Evolutionary conservation across 2,797 vertebrate genomes (phyloP).

Genomic region (Agapornis canus): DNA sequence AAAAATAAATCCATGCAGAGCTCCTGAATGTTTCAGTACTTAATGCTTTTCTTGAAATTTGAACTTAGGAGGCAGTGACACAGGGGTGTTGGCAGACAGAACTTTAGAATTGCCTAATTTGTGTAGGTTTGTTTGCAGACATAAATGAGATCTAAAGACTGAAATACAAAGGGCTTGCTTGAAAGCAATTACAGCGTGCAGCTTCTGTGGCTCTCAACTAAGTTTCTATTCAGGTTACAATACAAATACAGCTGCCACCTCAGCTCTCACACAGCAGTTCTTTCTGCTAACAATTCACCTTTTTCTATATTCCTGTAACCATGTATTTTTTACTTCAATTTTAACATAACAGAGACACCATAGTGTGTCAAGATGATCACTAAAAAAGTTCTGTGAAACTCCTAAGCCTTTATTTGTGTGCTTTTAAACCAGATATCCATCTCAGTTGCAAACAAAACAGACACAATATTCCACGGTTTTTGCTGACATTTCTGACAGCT

Average conservation of each 20-base stretch:
- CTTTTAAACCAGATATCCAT: not conserved
- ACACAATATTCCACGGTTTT: not conserved
- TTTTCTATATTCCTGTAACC: not conserved
- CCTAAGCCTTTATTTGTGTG: not conserved
- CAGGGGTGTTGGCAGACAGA: not conserved
- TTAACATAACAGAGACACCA: not conserved
- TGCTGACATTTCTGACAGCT: not conserved
- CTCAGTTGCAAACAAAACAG: not conserved
- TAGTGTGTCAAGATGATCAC: not conserved
- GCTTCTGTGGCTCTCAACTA: not conserved
- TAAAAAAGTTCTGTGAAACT: not conserved
- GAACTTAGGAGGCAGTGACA: not conserved
- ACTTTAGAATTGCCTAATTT: not conserved
- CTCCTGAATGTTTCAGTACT: not conserved
- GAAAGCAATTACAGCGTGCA: not conserved
- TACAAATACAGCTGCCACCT: not conserved
- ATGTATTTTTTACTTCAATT: not conserved
- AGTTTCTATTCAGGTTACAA: not conserved
- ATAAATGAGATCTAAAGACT: not conserved
- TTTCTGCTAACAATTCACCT: not conserved
- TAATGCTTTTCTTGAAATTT: not conserved
- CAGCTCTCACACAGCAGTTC: not conserved
- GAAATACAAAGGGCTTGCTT: not conserved
- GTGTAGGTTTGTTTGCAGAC: not conserved
- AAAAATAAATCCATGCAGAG: not conserved